phyloP scores from a whole-genome alignment of 1,140 invertebrate species.

The Microvelia longipes region DNA sequence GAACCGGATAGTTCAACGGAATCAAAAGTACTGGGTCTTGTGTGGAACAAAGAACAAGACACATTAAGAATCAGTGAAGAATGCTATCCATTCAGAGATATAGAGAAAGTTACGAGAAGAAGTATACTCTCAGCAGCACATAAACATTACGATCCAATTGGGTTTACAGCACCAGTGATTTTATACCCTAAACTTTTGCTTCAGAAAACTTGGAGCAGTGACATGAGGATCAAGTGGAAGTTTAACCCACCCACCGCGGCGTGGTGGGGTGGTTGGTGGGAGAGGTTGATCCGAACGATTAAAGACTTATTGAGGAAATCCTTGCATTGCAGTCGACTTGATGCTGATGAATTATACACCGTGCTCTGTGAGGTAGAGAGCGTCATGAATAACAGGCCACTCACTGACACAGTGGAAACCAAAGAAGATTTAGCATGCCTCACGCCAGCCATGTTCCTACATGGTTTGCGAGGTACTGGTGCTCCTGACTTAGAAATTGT shows the following conservation, averaged over 20 bases:
- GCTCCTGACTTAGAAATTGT: constrained; percentile 16
- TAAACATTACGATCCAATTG: too few species aligned
- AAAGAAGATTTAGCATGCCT: constrained; percentile 12
- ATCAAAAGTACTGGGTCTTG: too few species aligned
- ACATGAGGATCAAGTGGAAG: background rate
- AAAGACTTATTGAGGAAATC: constrained; percentile 24
- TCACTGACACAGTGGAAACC: constrained; percentile 27
- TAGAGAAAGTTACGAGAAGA: too few species aligned
- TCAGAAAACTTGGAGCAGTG: constrained; percentile 3
- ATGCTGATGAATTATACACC: constrained; percentile 26
- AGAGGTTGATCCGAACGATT: constrained; percentile 13
- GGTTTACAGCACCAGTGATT: background rate
- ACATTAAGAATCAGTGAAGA: too few species aligned
- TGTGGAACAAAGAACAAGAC: too few species aligned
- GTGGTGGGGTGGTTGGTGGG: constrained; percentile 6
- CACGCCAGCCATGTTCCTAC: constrained; percentile 22
- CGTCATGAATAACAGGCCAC: constrained; percentile 26
- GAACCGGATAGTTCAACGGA: too few species aligned
- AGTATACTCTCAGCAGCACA: too few species aligned
- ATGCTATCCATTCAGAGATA: too few species aligned
- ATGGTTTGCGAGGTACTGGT: constrained; percentile 17
- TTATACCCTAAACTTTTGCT: background rate
- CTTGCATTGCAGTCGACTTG: constrained; percentile 21
- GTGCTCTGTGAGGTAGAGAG: constrained; percentile 25
- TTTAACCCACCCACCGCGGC: background rate